Percentiles rank a stretch among this genome's conserved stretches.
phyloP scores from a whole-genome alignment of 2,888 invertebrate species.

The Ophraella communa region DNA sequence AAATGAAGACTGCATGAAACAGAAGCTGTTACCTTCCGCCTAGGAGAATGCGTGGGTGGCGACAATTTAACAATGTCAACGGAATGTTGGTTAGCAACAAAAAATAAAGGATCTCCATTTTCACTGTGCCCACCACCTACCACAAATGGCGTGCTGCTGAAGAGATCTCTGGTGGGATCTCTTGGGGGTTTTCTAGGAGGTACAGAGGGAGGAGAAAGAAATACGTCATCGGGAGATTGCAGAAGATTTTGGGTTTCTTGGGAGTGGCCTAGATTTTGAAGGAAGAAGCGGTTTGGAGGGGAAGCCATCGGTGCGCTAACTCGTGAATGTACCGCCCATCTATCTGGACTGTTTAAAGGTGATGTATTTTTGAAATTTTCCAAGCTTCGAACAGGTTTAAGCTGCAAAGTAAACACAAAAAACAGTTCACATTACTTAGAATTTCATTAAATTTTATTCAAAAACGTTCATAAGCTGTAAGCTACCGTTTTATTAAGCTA shows the following conservation, averaged over 20 bases:
- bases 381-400: conserved; percentile 68
- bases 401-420: conserved; percentile 57
- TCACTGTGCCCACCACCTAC: conserved; percentile 59
- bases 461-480: no score
- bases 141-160: conserved; percentile 57
- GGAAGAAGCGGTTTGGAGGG: conserved; percentile 47
- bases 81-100: conserved; percentile 58
- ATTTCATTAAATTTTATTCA: no score
- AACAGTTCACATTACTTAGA: background rate
- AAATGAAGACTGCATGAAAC: background rate
- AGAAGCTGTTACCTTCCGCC: conserved; percentile 54
- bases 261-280: conserved; percentile 37
- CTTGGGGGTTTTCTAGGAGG: conserved; percentile 59
- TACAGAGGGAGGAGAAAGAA: conserved; percentile 53
- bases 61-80: conserved; percentile 60
- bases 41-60: conserved; percentile 57
- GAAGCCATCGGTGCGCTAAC: conserved; percentile 49
- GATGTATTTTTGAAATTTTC: conserved; percentile 63
- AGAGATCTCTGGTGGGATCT: conserved; percentile 52
- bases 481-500: no score
- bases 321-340: conserved; percentile 49
- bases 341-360: conserved; percentile 51
- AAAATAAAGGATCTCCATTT: conserved; percentile 60
- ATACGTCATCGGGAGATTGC: conserved; percentile 57
- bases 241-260: conserved; percentile 56